Conservation (phyloP, 2,888 invertebrate species). For the Ormyrus thymus region DNA sequence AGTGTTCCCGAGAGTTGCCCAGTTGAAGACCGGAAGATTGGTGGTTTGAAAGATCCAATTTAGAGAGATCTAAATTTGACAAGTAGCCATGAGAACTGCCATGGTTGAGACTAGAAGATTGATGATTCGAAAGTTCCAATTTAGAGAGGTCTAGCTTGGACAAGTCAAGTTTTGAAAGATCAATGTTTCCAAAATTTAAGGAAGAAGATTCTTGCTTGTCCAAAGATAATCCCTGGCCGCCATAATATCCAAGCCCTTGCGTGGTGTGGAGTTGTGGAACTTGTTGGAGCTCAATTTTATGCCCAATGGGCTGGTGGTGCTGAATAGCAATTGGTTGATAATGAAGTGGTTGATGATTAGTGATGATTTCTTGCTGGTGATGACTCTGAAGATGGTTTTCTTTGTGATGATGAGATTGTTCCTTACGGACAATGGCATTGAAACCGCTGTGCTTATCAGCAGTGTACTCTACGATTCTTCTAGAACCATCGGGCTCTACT, state of each 20-base stretch:
- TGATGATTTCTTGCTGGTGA: not conserved
- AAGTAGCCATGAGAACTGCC: too few species aligned
- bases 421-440: conserved; percentile 72
- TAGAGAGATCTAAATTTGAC: too few species aligned
- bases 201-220: too few species aligned
- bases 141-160: too few species aligned
- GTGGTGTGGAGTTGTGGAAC: not conserved
- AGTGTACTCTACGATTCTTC: conserved; percentile 69
- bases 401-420: conserved; percentile 56
- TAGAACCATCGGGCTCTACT: conserved; percentile 69
- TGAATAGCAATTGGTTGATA: not conserved
- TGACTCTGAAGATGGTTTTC: not conserved
- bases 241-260: not conserved
- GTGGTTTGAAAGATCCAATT: too few species aligned
- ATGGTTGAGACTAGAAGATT: too few species aligned
- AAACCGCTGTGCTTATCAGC: conserved; percentile 70
- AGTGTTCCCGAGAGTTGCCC: too few species aligned
- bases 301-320: not conserved
- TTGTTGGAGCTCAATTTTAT: not conserved
- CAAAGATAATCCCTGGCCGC: too few species aligned
- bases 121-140: too few species aligned
- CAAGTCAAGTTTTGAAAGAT: too few species aligned
- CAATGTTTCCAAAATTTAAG: too few species aligned
- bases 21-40: too few species aligned
- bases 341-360: not conserved